Evolutionary conservation across 30 jellyfish, hydroid and myxozoan genomes (phyloP).

Genomic region (Aurelia sp.): DNA sequence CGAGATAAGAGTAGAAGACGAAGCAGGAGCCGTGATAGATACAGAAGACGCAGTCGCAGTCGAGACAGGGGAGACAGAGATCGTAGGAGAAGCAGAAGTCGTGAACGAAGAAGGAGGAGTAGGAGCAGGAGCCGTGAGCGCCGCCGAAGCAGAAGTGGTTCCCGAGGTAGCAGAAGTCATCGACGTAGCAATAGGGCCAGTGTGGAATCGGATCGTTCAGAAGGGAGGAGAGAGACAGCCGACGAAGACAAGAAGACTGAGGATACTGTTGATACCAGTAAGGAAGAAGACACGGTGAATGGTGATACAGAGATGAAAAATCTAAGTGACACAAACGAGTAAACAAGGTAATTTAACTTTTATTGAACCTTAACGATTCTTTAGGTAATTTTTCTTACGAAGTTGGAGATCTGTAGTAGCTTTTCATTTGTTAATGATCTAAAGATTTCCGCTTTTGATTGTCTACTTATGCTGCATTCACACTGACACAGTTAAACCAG

Average conservation of each 20-base stretch:
- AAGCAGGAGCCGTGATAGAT: slow-evolving; percentile 66
- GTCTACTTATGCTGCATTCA: no score
- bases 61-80: slow-evolving; percentile 65
- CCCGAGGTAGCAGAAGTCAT: slow-evolving; percentile 42
- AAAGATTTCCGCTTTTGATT: no score
- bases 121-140: slow-evolving; percentile 80
- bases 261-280: not conserved
- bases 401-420: no score
- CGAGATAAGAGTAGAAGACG: slow-evolving; percentile 53
- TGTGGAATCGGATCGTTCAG: slow-evolving; percentile 45
- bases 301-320: slow-evolving; percentile 42
- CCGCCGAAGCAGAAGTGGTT: slow-evolving; percentile 66
- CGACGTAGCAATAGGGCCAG: slow-evolving; percentile 42
- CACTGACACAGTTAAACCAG: no score
- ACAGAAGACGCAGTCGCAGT: slow-evolving; percentile 72
- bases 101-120: slow-evolving; percentile 67
- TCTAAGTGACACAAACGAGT: slow-evolving; percentile 7
- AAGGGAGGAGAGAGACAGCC: not conserved
- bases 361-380: slow-evolving; percentile 1
- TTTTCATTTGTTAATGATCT: no score
- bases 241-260: slow-evolving; percentile 5
- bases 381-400: no score
- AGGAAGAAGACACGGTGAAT: slow-evolving; percentile 2
- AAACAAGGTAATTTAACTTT: slow-evolving; percentile 11
- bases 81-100: slow-evolving; percentile 65